Evolutionary conservation across 2,113 vertebrate species (phyloP).

Genomic region (Gallinago jamesoni): DNA sequence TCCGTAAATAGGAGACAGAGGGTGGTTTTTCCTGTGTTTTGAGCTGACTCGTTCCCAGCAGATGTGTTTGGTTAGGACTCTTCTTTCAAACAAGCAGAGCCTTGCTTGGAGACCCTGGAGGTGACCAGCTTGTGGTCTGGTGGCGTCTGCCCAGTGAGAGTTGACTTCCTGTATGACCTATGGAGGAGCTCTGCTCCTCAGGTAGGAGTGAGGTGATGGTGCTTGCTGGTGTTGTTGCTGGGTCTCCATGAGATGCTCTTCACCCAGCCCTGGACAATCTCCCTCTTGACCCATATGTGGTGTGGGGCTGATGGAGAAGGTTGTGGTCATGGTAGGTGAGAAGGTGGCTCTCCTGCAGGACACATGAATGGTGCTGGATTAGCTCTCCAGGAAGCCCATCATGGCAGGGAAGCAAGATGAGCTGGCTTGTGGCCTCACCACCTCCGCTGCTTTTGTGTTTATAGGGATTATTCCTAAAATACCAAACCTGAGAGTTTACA

Average conservation of each 20-base stretch:
- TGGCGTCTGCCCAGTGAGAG: not conserved
- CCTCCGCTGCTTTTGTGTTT: not conserved
- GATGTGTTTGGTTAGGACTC: not conserved
- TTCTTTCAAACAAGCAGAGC: not conserved
- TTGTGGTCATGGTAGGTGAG: fast-evolving
- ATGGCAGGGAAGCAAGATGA: not conserved
- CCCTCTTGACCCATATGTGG: not conserved
- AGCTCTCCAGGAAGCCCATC: not conserved
- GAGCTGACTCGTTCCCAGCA: not conserved
- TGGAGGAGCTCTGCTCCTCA: not conserved
- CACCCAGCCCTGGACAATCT: no score
- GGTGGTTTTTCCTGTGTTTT: constrained; percentile 1
- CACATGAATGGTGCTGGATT: not conserved
- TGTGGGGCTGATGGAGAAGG: fast-evolving
- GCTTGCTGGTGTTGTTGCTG: not conserved
- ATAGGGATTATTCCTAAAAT: not conserved
- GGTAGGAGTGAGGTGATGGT: not conserved
- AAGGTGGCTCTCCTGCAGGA: not conserved
- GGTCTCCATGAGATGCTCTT: not conserved
- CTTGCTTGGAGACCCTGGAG: not conserved
- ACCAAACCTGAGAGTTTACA: not conserved
- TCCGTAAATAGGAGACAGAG: not conserved
- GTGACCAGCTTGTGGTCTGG: fast-evolving
- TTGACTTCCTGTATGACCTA: fast-evolving
- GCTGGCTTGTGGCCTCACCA: not conserved